Conservation (phyloP, 37 sponge, comb jelly and placozoan genomes). For the Halichondria panicea region DNA sequence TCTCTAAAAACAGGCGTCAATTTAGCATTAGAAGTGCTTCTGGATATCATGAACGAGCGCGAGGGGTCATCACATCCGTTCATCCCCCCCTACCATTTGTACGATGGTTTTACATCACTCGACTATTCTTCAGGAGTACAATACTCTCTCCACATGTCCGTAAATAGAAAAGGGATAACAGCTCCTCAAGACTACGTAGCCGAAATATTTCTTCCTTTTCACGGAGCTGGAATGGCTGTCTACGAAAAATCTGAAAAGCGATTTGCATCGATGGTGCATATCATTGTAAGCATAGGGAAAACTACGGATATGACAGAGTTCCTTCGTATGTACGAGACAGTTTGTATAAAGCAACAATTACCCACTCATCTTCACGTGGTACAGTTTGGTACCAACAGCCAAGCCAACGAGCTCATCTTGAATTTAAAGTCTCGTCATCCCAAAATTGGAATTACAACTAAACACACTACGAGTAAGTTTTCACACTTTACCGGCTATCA, state of each 20-base stretch:
- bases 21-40: slow-evolving; percentile 39
- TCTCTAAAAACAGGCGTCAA: slow-evolving; percentile 25
- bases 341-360: slow-evolving; percentile 9
- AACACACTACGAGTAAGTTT: not conserved
- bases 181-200: slow-evolving; percentile 30
- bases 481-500: slow-evolving; percentile 10
- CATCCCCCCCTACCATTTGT: slow-evolving; percentile 35
- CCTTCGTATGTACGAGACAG: slow-evolving; percentile 32
- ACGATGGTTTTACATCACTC: slow-evolving; percentile 39
- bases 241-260: not conserved
- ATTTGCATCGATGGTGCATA: not conserved
- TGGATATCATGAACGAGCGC: slow-evolving; percentile 26
- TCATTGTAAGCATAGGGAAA: slow-evolving; percentile 14
- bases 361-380: slow-evolving; percentile 39
- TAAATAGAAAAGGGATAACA: not conserved
- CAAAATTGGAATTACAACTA: not conserved
- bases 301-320: slow-evolving; percentile 9
- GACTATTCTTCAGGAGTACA: slow-evolving; percentile 50
- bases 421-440: slow-evolving; percentile 1
- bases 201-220: slow-evolving; percentile 50
- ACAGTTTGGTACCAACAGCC: slow-evolving; percentile 2
- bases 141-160: slow-evolving; percentile 44
- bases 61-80: not conserved
- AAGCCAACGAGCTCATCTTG: not conserved
- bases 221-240: slow-evolving; percentile 42